A percentile compares a stretch with the other conserved stretches of the same genome.
Evolutionary conservation across 1,140 invertebrate species (phyloP).

Genomic region (Drosophila ironensis): DNA sequence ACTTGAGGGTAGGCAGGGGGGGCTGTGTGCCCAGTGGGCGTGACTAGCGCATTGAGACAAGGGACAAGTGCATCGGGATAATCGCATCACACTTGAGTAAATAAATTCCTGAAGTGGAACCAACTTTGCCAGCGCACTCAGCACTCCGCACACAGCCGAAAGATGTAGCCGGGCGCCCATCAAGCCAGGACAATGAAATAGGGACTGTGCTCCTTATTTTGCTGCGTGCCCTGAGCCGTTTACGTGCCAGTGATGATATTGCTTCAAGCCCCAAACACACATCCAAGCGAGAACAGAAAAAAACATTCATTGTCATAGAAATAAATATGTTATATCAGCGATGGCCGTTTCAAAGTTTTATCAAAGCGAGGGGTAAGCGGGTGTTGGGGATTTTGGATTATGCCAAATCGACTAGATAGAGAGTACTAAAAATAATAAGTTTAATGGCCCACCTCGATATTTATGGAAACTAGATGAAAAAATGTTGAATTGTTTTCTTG

Average conservation of each 20-base stretch:
- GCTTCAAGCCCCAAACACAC: background rate
- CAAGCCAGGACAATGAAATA: constrained; percentile 14
- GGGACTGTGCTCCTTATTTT: background rate
- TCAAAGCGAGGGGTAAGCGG: too few species aligned
- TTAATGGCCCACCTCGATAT: too few species aligned
- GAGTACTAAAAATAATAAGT: too few species aligned
- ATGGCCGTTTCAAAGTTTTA: background rate
- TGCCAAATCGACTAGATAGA: too few species aligned
- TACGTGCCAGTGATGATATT: constrained; percentile 21
- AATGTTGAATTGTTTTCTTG: too few species aligned
- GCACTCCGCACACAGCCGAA: constrained; percentile 41
- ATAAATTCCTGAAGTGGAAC: constrained; percentile 76
- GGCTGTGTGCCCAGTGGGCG: constrained; percentile 28
- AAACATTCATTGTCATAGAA: constrained; percentile 1
- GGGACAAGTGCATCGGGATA: constrained; percentile 70
- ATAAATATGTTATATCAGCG: background rate
- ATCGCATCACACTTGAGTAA: constrained; percentile 79
- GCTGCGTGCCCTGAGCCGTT: constrained; percentile 6
- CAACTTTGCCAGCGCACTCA: constrained; percentile 34
- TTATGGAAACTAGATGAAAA: too few species aligned
- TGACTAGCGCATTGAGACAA: constrained; percentile 55
- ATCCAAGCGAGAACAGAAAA: background rate
- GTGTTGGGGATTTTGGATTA: too few species aligned
- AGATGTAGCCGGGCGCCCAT: constrained; percentile 35
- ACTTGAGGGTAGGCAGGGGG: constrained; percentile 1